Conservation (phyloP, 2,888 invertebrate species). For the Caenorhabditis sinica region DNA sequence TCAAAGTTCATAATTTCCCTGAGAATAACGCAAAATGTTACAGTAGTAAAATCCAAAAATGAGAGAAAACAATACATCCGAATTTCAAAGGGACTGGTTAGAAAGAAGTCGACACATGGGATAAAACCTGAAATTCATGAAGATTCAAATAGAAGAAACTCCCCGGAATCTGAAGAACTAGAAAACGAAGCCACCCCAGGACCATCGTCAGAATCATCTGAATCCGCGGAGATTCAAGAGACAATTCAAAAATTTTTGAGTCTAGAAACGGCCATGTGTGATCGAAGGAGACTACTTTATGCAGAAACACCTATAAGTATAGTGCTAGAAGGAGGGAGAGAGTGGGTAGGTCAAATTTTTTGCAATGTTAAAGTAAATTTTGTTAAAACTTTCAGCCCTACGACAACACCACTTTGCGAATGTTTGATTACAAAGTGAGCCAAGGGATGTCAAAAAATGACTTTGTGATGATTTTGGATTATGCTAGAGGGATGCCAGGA, state of each 20-base stretch:
- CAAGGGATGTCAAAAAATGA: constrained; percentile 59
- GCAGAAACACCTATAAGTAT: constrained; percentile 52
- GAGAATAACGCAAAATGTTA: neutral
- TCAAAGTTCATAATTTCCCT: too few species aligned
- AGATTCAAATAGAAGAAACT: neutral
- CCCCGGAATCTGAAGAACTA: constrained; percentile 12
- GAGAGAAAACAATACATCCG: constrained; percentile 54
- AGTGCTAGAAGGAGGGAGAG: constrained; percentile 37
- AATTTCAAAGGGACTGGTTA: constrained; percentile 50
- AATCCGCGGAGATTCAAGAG: constrained; percentile 35
- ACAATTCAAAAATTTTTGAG: constrained; percentile 44
- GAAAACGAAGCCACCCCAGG: constrained; percentile 47
- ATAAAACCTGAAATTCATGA: too few species aligned
- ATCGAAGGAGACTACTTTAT: constrained; percentile 51
- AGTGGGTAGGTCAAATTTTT: constrained; percentile 38
- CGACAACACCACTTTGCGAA: constrained; percentile 31
- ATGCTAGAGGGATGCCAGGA: constrained; percentile 55
- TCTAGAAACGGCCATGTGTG: constrained; percentile 48
- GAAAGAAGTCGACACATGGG: constrained; percentile 28
- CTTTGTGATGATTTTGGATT: constrained; percentile 58
- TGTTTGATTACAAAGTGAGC: constrained; percentile 55
- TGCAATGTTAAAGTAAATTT: too few species aligned
- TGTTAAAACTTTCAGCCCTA: constrained; percentile 43
- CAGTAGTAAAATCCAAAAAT: constrained; percentile 64
- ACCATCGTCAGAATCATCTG: constrained; percentile 33